Evolutionary conservation across 2,113 vertebrate species (phyloP).

Genomic region (Polypterus bichir): DNA sequence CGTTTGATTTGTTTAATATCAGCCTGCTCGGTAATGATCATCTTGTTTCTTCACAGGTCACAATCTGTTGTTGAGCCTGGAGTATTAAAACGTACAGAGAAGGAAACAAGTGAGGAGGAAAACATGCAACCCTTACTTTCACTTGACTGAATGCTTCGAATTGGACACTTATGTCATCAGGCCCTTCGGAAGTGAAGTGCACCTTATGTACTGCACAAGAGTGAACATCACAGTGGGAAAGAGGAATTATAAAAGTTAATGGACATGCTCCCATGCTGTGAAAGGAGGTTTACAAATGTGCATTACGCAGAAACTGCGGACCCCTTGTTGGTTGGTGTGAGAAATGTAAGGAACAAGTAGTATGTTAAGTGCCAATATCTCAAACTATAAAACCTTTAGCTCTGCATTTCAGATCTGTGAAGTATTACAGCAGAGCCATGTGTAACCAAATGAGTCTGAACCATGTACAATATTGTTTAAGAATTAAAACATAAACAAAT

Average conservation of each 20-base stretch:
- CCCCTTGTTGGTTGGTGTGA: too few species aligned
- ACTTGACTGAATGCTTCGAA: constrained; percentile 64
- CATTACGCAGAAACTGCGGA: too few species aligned
- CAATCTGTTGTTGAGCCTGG: constrained; percentile 93
- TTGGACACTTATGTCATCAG: constrained; percentile 1
- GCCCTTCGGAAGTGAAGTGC: neutral
- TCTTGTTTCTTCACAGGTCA: constrained; percentile 55
- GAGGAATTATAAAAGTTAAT: too few species aligned
- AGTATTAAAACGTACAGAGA: constrained; percentile 82
- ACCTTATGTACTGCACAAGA: neutral
- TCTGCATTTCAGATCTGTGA: constrained; percentile 44
- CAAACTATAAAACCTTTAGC: constrained; percentile 65
- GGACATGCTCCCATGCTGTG: too few species aligned
- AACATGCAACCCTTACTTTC: constrained; percentile 96
- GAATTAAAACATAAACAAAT: too few species aligned
- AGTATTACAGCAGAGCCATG: constrained; percentile 36
- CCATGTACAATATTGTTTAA: too few species aligned
- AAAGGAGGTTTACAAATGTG: too few species aligned
- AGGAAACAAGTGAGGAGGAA: constrained; percentile 86
- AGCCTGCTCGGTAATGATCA: too few species aligned
- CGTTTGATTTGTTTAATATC: too few species aligned
- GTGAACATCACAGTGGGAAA: neutral
- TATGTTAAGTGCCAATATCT: constrained; percentile 83
- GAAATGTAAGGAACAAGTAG: too few species aligned
- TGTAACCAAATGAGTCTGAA: neutral